phyloP scores from a whole-genome alignment of 2,113 vertebrate species.

The Ornithorhynchus anatinus region DNA sequence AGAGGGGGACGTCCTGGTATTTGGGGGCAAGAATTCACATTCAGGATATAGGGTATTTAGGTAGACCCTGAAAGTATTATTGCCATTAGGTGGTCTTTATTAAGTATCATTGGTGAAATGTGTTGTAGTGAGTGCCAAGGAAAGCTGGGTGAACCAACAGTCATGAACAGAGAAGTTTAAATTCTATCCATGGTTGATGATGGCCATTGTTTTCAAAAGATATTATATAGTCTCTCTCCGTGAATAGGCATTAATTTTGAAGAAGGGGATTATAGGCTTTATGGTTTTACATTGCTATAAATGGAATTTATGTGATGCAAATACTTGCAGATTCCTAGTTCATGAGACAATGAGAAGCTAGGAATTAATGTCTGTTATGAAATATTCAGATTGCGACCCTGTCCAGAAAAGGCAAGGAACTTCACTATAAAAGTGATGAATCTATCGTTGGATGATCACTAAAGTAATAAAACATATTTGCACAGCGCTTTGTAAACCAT shows the following conservation, averaged over 20 bases:
- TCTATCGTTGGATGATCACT: not conserved
- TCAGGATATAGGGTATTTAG: constrained; percentile 34
- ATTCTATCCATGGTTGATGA: constrained; percentile 1
- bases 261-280: too few species aligned
- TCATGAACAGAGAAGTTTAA: constrained; percentile 16
- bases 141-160: constrained; percentile 30
- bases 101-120: constrained; percentile 6
- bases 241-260: too few species aligned
- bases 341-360: too few species aligned
- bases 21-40: constrained; percentile 55
- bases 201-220: constrained; percentile 3
- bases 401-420: not conserved
- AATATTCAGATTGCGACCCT: not conserved
- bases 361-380: not conserved
- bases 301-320: not conserved
- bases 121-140: constrained; percentile 8
- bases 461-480: not conserved
- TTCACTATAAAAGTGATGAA: not conserved
- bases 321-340: not conserved
- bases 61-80: constrained; percentile 44
- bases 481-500: not conserved
- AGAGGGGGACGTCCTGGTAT: constrained; percentile 55
- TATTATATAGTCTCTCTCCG: too few species aligned
- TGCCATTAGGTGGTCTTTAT: constrained; percentile 39
- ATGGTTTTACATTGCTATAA: constrained; percentile 10